Percentiles rank a stretch among this genome's conserved stretches.
Conservation (phyloP, 2,113 vertebrate genomes). For the Paracyprichromis sp. region DNA sequence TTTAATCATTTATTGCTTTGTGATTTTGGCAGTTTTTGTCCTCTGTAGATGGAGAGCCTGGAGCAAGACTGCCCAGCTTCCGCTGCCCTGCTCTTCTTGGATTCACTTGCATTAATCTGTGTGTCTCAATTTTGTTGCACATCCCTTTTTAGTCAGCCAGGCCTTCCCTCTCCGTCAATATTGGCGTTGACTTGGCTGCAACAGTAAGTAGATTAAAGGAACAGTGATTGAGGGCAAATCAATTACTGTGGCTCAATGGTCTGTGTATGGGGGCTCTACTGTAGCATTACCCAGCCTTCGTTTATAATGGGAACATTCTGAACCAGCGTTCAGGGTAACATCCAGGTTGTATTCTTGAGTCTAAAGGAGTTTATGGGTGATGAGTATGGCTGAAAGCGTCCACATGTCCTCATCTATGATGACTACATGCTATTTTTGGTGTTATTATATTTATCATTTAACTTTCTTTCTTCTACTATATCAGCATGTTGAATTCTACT, state of each 20-base stretch:
- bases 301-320: not conserved
- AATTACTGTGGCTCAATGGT: slow-evolving; percentile 45
- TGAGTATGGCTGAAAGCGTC: not conserved
- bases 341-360: not conserved
- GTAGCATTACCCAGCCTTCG: not conserved
- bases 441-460: not conserved
- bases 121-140: not conserved
- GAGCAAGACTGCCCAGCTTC: not conserved
- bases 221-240: slow-evolving; percentile 59
- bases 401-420: not conserved
- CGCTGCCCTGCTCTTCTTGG: not conserved
- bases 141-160: not conserved
- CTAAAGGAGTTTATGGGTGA: not conserved
- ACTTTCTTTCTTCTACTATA: not conserved
- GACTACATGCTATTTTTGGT: not conserved
- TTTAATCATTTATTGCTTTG: not conserved
- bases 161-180: slow-evolving; percentile 13
- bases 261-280: slow-evolving; percentile 12
- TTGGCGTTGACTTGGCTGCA: slow-evolving; percentile 38
- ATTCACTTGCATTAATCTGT: not conserved
- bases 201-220: slow-evolving; percentile 57
- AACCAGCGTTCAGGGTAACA: not conserved
- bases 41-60: rapidly evolving
- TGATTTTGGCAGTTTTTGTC: not conserved
- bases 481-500: not conserved